phyloP scores from a whole-genome alignment of 2,113 vertebrate species.

The Pongo pygmaeus region DNA sequence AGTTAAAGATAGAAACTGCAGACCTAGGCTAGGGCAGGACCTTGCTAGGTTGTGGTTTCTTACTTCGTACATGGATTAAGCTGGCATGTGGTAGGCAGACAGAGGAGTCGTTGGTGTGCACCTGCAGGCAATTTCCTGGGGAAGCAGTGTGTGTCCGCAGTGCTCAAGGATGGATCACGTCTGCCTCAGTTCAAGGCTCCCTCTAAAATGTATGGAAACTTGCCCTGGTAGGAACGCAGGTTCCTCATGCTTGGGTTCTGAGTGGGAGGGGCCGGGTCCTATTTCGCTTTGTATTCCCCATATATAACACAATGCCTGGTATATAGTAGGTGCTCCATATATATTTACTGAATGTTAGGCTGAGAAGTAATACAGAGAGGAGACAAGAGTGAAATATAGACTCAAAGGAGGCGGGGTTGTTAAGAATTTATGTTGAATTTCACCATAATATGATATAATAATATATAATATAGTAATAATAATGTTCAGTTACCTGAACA shows the following conservation, averaged over 20 bases:
- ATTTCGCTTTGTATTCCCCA: not conserved
- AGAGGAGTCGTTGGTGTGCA: not conserved
- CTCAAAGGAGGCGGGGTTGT: not conserved
- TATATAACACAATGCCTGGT: not conserved
- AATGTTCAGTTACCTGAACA: not conserved
- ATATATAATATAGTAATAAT: too few species aligned
- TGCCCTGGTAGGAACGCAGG: not conserved
- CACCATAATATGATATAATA: too few species aligned
- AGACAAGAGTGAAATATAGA: not conserved
- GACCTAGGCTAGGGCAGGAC: not conserved
- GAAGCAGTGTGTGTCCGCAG: not conserved
- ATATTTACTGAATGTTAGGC: not conserved
- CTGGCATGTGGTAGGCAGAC: not conserved
- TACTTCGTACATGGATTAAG: not conserved
- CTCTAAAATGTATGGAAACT: not conserved
- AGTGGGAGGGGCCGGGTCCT: too few species aligned
- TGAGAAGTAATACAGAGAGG: not conserved
- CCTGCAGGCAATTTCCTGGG: not conserved
- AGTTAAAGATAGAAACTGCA: not conserved
- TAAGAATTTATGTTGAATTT: not conserved
- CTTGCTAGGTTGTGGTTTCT: not conserved
- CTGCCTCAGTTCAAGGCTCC: not conserved
- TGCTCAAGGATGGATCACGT: not conserved
- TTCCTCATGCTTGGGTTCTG: not conserved
- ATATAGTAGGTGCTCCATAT: not conserved